Percentiles rank a stretch among this genome's conserved stretches.
Conservation (phyloP, 1,140 invertebrate species). For the Yoshiicerus persimilis region DNA sequence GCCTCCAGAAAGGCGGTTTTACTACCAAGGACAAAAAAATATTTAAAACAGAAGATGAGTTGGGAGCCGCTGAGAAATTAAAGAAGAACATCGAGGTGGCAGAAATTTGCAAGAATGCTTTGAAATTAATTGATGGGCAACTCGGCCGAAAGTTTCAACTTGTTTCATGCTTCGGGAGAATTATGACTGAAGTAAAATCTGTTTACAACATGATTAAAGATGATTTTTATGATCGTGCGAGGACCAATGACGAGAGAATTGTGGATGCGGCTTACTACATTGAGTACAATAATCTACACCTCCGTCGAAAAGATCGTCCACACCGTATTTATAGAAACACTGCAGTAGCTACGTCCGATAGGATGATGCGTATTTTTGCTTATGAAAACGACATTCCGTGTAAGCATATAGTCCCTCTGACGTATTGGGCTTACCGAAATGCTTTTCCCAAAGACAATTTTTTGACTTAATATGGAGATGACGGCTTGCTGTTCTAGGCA, state of each 20-base stretch:
- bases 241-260: slow-evolving; percentile 40
- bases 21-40: slow-evolving; percentile 9
- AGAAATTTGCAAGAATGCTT: not conserved
- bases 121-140: slow-evolving; percentile 11
- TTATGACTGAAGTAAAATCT: not conserved
- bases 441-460: no score
- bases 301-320: slow-evolving; percentile 18
- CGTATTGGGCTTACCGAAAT: not conserved
- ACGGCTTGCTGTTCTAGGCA: no score
- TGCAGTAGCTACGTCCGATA: slow-evolving; percentile 30
- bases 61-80: slow-evolving; percentile 11
- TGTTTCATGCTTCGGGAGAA: not conserved
- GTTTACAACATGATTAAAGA: slow-evolving; percentile 18
- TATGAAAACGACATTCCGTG: slow-evolving; percentile 23
- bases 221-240: slow-evolving; percentile 24
- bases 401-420: not conserved
- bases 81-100: not conserved
- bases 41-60: not conserved
- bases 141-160: not conserved
- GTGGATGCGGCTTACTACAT: slow-evolving; percentile 31
- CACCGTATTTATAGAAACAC: slow-evolving; percentile 36
- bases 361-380: not conserved
- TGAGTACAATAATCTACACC: not conserved
- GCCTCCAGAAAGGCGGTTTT: slow-evolving; percentile 36
- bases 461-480: no score